These are phyloP conservation scores for Coregonus clupeaformis DNA, from an alignment of 2,113 vertebrate species.

Conservation along the genomic window DNA sequence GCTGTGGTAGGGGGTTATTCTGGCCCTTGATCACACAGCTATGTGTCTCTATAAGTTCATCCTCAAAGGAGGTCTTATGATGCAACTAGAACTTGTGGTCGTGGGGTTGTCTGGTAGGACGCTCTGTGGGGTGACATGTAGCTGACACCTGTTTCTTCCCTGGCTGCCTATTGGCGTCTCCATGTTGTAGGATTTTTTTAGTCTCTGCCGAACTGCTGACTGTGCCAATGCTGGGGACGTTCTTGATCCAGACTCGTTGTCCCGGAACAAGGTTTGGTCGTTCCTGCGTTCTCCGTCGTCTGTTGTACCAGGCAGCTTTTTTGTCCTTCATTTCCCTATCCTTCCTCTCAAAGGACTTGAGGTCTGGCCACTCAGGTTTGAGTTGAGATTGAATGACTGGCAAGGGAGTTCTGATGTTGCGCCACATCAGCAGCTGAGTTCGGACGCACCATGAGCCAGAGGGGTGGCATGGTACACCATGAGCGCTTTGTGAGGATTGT, in stretches of 20 bases:
- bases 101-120: no score
- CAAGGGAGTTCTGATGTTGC: conserved; percentile 11
- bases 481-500: neutral
- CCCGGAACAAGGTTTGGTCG: neutral
- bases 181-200: neutral
- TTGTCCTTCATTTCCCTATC: neutral
- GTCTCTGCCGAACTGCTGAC: neutral
- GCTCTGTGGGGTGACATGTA: neutral
- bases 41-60: neutral
- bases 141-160: neutral
- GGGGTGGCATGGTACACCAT: conserved; percentile 2
- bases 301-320: neutral
- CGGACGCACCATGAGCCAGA: neutral
- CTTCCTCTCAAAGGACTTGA: neutral
- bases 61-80: neutral
- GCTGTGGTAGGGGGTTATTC: neutral
- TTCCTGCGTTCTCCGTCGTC: neutral
- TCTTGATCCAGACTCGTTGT: neutral
- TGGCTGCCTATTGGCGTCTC: neutral
- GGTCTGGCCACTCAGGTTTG: neutral
- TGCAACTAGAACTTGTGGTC: neutral
- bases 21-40: neutral
- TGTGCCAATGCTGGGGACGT: neutral
- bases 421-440: conserved; percentile 17
- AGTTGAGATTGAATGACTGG: neutral